Evolutionary conservation across 2,113 vertebrate species (phyloP).

Genomic region (Odontesthes bonariensis): DNA sequence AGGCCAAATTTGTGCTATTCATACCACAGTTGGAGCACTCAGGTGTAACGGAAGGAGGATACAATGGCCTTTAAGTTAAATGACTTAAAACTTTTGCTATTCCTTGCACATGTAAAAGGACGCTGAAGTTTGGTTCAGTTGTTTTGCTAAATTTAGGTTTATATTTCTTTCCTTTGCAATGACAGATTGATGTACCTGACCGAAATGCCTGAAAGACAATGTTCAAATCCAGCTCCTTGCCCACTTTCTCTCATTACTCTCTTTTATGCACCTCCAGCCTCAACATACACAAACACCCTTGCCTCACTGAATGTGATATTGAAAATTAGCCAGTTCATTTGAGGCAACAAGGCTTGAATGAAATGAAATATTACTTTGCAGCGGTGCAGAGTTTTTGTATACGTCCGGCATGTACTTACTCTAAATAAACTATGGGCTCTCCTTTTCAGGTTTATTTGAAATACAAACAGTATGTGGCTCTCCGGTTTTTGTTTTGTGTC

Average conservation of each 20-base stretch:
- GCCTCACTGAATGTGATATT: conserved; percentile 44
- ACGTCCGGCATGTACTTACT: conserved; percentile 28
- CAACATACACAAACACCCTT: conserved; percentile 23
- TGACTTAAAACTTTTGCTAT: conserved; percentile 23
- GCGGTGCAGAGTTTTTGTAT: conserved; percentile 32
- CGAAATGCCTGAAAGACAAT: conserved; percentile 46
- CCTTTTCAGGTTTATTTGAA: conserved; percentile 29
- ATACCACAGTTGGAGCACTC: conserved; percentile 5
- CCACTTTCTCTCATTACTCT: conserved; percentile 21
- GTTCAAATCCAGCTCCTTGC: conserved; percentile 34
- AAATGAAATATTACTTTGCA: conserved; percentile 40
- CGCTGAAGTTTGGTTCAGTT: conserved; percentile 29
- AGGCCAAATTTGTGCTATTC: background rate
- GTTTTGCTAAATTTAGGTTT: conserved; percentile 57
- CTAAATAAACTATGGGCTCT: conserved; percentile 27
- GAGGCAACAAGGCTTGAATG: conserved; percentile 53
- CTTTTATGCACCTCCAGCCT: conserved; percentile 21
- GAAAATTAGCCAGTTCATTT: conserved; percentile 45
- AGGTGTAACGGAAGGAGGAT: conserved; percentile 2
- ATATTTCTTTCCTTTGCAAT: conserved; percentile 45
- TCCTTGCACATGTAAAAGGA: conserved; percentile 25
- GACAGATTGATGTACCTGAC: conserved; percentile 59
- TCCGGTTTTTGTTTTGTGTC: background rate
- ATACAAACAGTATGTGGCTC: background rate
- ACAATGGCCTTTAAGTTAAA: conserved; percentile 14